Conservation (phyloP, 2,888 invertebrate species). For the Myopa testacea region DNA sequence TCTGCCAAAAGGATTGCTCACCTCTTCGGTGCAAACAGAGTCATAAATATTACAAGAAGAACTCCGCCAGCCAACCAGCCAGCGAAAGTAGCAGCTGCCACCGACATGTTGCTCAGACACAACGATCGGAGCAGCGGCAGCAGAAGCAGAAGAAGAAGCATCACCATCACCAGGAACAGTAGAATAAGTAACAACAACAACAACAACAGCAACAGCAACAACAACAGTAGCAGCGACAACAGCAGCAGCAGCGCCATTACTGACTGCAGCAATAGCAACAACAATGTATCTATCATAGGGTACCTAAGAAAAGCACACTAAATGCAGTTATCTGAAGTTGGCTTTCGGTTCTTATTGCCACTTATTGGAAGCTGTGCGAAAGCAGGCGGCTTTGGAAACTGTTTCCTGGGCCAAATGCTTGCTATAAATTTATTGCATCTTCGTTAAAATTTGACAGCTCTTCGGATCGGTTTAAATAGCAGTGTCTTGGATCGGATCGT, state of each 20-base stretch:
- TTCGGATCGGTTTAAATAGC: not conserved
- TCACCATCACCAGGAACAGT: not conserved
- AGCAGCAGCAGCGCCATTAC: not conserved
- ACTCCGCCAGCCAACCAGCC: not conserved
- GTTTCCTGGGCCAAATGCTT: not conserved
- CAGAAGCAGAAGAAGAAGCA: conserved; percentile 1
- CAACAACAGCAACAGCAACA: not conserved
- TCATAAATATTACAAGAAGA: conserved; percentile 36
- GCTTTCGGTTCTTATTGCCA: conserved; percentile 20
- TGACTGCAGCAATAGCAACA: not conserved
- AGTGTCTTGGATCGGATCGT: not conserved
- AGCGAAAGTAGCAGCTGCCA: conserved; percentile 32
- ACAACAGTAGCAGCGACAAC: not conserved
- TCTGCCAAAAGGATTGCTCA: conserved; percentile 26
- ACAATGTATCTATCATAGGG: not conserved
- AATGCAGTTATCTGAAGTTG: conserved; percentile 34
- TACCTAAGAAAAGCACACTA: conserved; percentile 7
- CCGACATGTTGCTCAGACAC: conserved; percentile 21
- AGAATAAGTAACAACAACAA: not conserved
- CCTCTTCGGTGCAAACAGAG: conserved; percentile 39
- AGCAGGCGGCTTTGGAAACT: not conserved
- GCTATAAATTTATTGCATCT: not conserved
- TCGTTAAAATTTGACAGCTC: not conserved
- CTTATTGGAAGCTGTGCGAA: conserved; percentile 14
- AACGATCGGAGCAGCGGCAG: not conserved